Evolutionary conservation across 2,113 vertebrate genomes (phyloP), one percentile per base, ranked within the genome.

Genomic region (Anoura caudifer): DNA sequence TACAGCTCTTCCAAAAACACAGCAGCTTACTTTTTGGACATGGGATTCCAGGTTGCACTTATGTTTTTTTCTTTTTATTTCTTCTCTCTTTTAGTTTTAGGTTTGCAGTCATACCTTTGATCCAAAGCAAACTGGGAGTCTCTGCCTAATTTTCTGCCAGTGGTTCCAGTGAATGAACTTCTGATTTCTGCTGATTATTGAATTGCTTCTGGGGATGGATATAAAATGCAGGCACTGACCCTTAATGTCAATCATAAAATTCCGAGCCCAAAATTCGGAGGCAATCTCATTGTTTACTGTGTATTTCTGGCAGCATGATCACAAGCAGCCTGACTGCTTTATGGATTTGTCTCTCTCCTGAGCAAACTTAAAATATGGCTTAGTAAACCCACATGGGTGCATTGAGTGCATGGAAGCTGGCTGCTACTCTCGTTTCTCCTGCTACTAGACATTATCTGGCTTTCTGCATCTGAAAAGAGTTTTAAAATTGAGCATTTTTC

Each of bases 111-210:
- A 81, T 75, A 76, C 22, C 63, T 91, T 72, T 76, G 82, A 93
- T 93, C 31, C 79, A 95, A 91, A 91, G 43, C 61, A 94, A 97
- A 93, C n/a, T 31, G 12, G 45, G 88, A 88, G 43, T 90, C 36
- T 56, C 75, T 82, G 63, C 22, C 47, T 96, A 93, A 81, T 97
- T 96, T 96, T 87, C 86, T 84, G 67, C 84, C 82, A 79, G 63
- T 79, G 45, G 59, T 50, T 93, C 59, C 52, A 81, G 86, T 72
- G 95, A 95, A 96, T 69, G 67, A 82, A 90, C 43, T 92, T 90
- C 79, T 94, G 94, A 97, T 89, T 97, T 96, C 75, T 80, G 85
- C 12, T 96, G 96, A 96, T 97, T 91, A 95, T 93, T 80, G 93
- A 95, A 94, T 94, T 80, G 79, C 69, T 97, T 96, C 65, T 56